Evolutionary conservation across 1,140 invertebrate species (phyloP), one percentile per base, ranked within the genome.

Genomic region (Campoletis sonorensis): DNA sequence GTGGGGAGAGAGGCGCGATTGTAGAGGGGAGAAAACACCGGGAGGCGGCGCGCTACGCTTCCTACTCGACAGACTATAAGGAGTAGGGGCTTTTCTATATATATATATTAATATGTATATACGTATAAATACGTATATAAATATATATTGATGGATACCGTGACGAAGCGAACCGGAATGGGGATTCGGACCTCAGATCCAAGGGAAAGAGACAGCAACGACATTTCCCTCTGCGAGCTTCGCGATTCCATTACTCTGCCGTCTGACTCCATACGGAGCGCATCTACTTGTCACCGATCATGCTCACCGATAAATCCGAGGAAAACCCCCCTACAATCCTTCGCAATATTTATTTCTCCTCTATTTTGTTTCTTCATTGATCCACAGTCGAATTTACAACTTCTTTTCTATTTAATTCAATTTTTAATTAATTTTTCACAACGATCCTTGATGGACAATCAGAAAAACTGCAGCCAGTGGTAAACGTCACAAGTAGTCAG

Each of bases 11-110:
- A 85, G 84, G 87, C 84, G 85, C 54, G 85, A 84, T 84, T 80
- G 84, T 33, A 81, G 45, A 82, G 79, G 85, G 84, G 87, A 87
- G 86, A 84, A 86, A 82, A 70, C 80, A 64, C 40, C 72, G 79
- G 78, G 83, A 86, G 86, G 87, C 87, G 87, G 86, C 85, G 86
- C 85, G 87, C 87, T 84, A 84, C 79, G 71, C 67, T 79, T 75
- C 61, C 78, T n/a, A 77, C 54, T 77, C 75, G 27, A 78, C 68
- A 11, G 79, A 79, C 45, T 49, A 45, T 21, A 58, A 37, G 71
- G 64, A 64, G 76, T 71, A 79, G 64, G 64, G 80, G 58, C 18
- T 58, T 23, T 58, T 23, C 15, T 82, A 72, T 78, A 78, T 79
- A 71, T 16, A 16, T 58, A 27, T 21, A 72, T 78, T 72, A 73